Evolutionary conservation across 2,888 invertebrate species (phyloP).

Genomic region (Pilophorus perplexus): DNA sequence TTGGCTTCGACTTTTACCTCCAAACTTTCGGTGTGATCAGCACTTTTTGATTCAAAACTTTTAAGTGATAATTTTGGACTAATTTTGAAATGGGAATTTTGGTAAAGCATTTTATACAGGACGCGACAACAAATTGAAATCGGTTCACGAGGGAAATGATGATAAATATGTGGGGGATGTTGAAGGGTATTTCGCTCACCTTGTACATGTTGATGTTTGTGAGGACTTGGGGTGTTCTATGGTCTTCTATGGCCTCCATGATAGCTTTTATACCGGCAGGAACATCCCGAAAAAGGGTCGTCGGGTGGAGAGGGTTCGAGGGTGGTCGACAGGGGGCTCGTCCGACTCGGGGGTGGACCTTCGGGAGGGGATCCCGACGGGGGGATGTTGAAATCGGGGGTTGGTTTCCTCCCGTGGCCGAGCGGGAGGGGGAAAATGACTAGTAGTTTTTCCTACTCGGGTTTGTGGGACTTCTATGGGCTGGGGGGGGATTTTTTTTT

Average conservation of each 20-base stretch:
- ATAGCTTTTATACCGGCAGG: conserved; percentile 10
- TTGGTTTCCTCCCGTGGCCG: no score
- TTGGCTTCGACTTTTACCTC: no score
- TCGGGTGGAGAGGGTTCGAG: background rate
- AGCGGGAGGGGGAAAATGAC: no score
- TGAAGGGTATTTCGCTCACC: no score
- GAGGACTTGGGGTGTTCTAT: conserved; percentile 18
- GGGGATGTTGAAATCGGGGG: no score
- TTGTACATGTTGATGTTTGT: conserved; percentile 15
- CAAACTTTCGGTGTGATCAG: no score
- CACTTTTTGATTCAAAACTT: background rate
- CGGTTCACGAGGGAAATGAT: background rate
- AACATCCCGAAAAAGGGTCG: background rate
- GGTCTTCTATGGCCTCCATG: conserved; percentile 10
- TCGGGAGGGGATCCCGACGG: no score
- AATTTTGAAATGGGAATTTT: background rate
- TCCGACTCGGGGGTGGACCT: no score
- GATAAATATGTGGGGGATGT: background rate
- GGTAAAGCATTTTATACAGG: background rate
- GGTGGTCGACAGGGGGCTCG: background rate
- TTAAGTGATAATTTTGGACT: background rate
- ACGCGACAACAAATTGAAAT: background rate
- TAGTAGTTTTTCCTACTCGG: no score
- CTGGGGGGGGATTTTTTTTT: no score
- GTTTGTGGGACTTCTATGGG: no score